Evolutionary conservation across 1,140 invertebrate species (phyloP).

Genomic region (Dreissena rostriformis): DNA sequence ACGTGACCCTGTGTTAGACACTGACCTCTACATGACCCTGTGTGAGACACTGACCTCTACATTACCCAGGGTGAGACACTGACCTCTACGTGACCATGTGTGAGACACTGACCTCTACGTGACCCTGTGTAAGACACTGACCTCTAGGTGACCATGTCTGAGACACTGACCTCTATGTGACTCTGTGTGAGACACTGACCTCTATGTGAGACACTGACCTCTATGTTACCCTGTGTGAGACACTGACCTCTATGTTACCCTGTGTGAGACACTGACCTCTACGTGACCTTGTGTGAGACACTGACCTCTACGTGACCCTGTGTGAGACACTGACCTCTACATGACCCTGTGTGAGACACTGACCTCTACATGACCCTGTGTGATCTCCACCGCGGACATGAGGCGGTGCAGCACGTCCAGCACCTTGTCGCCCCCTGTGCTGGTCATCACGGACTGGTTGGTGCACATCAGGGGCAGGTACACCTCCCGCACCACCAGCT

Average conservation of each 20-base stretch:
- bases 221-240: constrained; percentile 77
- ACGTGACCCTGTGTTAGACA: constrained; percentile 79
- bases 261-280: constrained; percentile 79
- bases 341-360: constrained; percentile 37
- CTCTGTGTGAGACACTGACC: constrained; percentile 79
- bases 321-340: no score
- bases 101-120: constrained; percentile 78
- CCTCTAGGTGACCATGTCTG: constrained; percentile 78
- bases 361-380: constrained; percentile 78
- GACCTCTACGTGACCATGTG: constrained; percentile 79
- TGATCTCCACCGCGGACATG: constrained; percentile 78
- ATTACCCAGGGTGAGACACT: constrained; percentile 78
- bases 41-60: constrained; percentile 78
- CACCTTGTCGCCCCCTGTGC: constrained; percentile 77
- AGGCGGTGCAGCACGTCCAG: constrained; percentile 80
- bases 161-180: constrained; percentile 78
- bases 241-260: constrained; percentile 78
- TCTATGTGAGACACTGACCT: no score
- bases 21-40: constrained; percentile 79
- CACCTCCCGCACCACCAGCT: constrained; percentile 78
- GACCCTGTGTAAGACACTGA: constrained; percentile 80
- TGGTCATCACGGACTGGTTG: constrained; percentile 71
- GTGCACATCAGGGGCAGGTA: constrained; percentile 80
- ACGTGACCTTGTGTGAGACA: constrained; percentile 78
- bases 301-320: constrained; percentile 79